Base-by-base conservation (phyloP, 2,113 vertebrate species). In the Osmerus mordax region DNA sequence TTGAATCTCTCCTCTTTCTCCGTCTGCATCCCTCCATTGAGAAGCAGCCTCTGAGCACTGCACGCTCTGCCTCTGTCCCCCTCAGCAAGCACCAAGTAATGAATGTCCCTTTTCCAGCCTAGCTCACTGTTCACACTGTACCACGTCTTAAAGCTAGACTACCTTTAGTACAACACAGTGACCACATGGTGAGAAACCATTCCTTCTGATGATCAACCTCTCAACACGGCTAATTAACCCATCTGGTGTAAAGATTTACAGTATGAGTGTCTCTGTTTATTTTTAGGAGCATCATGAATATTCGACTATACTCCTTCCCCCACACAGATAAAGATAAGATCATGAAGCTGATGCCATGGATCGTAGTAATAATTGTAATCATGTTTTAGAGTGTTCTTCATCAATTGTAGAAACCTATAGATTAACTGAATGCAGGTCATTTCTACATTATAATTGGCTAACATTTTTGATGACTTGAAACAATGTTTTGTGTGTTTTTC, bases 91-190 rank as follows among this genome's bases (percentile, higher is more conserved):
- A 80, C 87, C 77, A 83, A 93, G 90, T 84, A 87, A 88, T 86
- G 87, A 73, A 92, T 90, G 93, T 88, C 83, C 77, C 77, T 67
- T 74, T 89, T 90, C 87, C 92, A 93, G 75, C 87, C 75, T 83
- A 87, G 81, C 93, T 89, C 87, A 77, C 81, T 82, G 84, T 81
- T 59, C 81, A 85, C 82, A 84, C 85, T 81, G 92, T 83, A 92
- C 91, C 93, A 91, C 93, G 93, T 93, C 94, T 96, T 95, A 94
- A 94, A 96, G 95, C 80, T 89, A 94, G 91, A 93, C 87, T 81
- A 88, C 92, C 89, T 21, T 85, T 91, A 83, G 81, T 70, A 81
- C 85, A 81, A 85, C 80, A 87, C 65, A 71, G 25, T 64, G 79
- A 86, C 83, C 71, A 82, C 86, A 78, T 85, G 78, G 83, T 79